phyloP scores from a whole-genome alignment of 2,888 invertebrate genomes.

The Caenorhabditis plicata region DNA sequence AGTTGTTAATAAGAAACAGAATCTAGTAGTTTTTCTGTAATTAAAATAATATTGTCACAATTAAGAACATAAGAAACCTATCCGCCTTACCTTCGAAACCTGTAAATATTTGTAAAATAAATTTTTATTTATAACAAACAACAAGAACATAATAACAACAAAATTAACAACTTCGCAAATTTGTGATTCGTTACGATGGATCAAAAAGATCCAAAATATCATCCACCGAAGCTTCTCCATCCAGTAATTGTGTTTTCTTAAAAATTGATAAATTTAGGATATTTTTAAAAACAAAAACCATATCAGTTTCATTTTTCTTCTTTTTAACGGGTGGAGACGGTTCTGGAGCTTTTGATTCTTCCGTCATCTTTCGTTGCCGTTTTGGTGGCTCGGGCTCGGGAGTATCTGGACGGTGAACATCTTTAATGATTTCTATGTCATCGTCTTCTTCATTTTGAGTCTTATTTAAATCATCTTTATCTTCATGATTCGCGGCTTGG shows the following conservation, averaged over 20 bases:
- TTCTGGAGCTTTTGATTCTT: not conserved
- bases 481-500: not conserved
- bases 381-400: not conserved
- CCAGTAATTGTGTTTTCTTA: conserved; percentile 23
- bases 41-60: too few relatives aligned
- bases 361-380: not conserved
- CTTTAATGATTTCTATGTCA: conserved; percentile 3
- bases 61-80: too few relatives aligned
- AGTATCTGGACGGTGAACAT: not conserved
- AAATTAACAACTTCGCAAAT: conserved; percentile 1
- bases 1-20: too few relatives aligned
- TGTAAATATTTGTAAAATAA: conserved; percentile 2
- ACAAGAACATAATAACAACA: conserved; percentile 4
- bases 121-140: conserved; percentile 1
- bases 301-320: not conserved
- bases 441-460: conserved; percentile 4
- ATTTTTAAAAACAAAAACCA: not conserved
- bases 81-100: too few relatives aligned
- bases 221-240: conserved; percentile 44
- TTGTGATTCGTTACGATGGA: conserved; percentile 11
- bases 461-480: not conserved
- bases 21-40: too few relatives aligned
- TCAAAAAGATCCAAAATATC: conserved; percentile 43
- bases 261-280: too few relatives aligned
- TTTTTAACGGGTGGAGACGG: not conserved